Conservation (phyloP, 2,888 invertebrate species). For the Ophion costatus region DNA sequence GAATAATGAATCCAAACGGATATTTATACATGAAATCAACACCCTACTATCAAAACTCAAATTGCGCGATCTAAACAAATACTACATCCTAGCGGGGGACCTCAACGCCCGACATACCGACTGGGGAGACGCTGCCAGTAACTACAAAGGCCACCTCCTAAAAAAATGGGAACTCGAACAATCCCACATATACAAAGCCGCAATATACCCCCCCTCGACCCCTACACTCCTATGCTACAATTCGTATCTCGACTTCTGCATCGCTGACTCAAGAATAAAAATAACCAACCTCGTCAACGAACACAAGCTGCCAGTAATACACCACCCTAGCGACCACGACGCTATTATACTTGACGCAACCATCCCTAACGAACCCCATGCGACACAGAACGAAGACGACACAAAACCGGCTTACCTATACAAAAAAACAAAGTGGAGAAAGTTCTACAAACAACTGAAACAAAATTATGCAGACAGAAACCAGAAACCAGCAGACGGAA, state of each 20-base stretch:
- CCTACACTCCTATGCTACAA: not conserved
- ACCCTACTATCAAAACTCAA: constrained; percentile 2
- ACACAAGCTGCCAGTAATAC: too few relatives aligned
- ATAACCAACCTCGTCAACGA: too few relatives aligned
- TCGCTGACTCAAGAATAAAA: not conserved
- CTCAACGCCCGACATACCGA: constrained; percentile 8
- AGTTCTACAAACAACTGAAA: not conserved
- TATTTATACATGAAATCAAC: constrained; percentile 18
- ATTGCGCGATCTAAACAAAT: not conserved
- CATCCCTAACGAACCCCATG: not conserved
- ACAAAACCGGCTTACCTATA: not conserved
- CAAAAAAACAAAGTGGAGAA: constrained; percentile 24
- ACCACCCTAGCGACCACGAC: too few relatives aligned
- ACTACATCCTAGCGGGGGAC: not conserved
- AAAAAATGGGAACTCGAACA: constrained; percentile 17
- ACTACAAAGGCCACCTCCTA: not conserved
- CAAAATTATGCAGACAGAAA: not conserved
- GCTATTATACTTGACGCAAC: too few relatives aligned
- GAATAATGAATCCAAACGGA: constrained; percentile 11
- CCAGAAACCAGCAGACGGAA: constrained; percentile 1
- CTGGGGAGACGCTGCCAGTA: not conserved
- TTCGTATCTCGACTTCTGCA: not conserved
- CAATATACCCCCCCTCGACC: constrained; percentile 4
- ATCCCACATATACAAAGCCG: constrained; percentile 10
- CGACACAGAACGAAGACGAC: not conserved